Evolutionary conservation across 2,113 vertebrate genomes (phyloP).

Genomic region (Empidonax traillii): DNA sequence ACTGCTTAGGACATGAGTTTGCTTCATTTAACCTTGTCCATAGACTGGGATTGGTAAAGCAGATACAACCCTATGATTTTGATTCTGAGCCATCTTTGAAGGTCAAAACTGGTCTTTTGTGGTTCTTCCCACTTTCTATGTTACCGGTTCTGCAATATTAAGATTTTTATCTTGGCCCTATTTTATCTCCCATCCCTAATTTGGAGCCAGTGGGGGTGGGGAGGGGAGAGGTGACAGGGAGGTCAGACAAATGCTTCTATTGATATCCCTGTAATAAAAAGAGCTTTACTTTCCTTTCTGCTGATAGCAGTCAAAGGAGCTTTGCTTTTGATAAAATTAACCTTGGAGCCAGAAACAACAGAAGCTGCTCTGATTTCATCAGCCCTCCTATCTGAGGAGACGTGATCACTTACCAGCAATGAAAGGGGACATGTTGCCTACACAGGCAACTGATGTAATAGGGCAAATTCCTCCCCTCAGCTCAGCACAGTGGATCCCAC

Average conservation of each 20-base stretch:
- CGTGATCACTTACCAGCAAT: slow-evolving; percentile 35
- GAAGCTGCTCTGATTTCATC: slow-evolving; percentile 60
- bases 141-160: slow-evolving; percentile 22
- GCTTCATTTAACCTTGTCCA: not conserved
- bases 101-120: not conserved
- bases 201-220: slow-evolving; percentile 30
- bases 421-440: not conserved
- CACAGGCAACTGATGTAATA: not conserved
- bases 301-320: slow-evolving; percentile 57
- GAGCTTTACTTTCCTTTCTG: slow-evolving; percentile 55
- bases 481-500: not conserved
- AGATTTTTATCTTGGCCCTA: slow-evolving; percentile 47
- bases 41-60: not conserved
- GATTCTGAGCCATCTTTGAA: slow-evolving; percentile 25
- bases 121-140: not conserved
- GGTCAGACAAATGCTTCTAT: slow-evolving; percentile 55
- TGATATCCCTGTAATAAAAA: slow-evolving; percentile 63
- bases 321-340: slow-evolving; percentile 67
- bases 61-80: not conserved
- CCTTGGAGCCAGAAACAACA: slow-evolving; percentile 63
- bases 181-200: slow-evolving; percentile 41
- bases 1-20: not conserved
- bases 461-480: not conserved
- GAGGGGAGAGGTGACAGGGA: slow-evolving; percentile 14
- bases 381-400: slow-evolving; percentile 37